These are phyloP conservation scores for Coboldia fuscipes DNA, from an alignment of 1,140 invertebrate species.

Conservation along the genomic window DNA sequence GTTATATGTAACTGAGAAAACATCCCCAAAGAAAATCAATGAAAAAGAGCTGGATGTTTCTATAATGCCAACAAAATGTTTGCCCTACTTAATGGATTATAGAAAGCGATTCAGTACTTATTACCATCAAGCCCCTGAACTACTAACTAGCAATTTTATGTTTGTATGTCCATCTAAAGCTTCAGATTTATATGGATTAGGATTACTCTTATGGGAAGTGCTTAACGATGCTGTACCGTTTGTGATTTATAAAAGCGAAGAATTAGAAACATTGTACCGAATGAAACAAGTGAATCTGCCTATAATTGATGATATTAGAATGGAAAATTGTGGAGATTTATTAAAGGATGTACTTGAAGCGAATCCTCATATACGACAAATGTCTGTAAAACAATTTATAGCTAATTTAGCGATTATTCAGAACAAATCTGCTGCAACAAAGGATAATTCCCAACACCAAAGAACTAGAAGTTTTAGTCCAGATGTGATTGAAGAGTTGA, in stretches of 20 bases:
- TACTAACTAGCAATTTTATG: neutral
- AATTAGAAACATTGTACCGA: neutral
- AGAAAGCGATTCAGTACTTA: neutral
- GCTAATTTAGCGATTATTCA: too few relatives aligned
- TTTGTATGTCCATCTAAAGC: constrained; percentile 2
- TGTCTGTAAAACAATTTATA: too few relatives aligned
- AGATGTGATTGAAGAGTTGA: too few relatives aligned
- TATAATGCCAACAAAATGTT: neutral
- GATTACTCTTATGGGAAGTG: constrained; percentile 3
- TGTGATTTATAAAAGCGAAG: constrained; percentile 1
- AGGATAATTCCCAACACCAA: too few relatives aligned
- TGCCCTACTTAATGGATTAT: constrained; percentile 2
- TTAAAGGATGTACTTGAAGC: too few relatives aligned
- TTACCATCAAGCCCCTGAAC: constrained; percentile 4
- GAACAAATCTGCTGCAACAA: too few relatives aligned
- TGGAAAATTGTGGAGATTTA: too few relatives aligned
- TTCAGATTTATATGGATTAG: constrained; percentile 3
- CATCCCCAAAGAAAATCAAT: neutral
- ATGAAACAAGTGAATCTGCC: constrained; percentile 1
- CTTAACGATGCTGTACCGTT: constrained; percentile 3
- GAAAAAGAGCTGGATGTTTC: neutral
- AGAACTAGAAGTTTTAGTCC: too few relatives aligned
- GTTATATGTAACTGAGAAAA: too few relatives aligned
- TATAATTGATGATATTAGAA: constrained; percentile 1
- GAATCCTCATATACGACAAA: too few relatives aligned